Evolutionary conservation across 2,797 vertebrate genomes (phyloP).

Genomic region (Botia kubotai): DNA sequence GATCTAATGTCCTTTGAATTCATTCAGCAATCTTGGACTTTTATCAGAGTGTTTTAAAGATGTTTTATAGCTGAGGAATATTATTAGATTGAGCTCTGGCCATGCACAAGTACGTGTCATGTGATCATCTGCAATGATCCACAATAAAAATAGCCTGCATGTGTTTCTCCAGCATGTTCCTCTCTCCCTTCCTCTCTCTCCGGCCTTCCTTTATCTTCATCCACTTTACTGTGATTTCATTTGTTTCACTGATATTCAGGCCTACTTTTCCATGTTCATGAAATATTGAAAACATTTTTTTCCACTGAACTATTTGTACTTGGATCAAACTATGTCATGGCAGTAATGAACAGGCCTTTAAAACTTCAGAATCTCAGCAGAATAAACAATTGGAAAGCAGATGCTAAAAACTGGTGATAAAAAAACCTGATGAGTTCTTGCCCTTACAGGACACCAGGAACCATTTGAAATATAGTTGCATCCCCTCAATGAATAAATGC

Average conservation of each 20-base stretch:
- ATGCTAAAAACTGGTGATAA: constrained; percentile 8
- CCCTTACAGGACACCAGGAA: constrained; percentile 9
- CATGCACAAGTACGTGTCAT: too few species aligned
- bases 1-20: too few species aligned
- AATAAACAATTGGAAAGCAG: constrained; percentile 45
- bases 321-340: constrained; percentile 39
- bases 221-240: constrained; percentile 41
- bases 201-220: constrained; percentile 7
- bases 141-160: too few species aligned
- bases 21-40: too few species aligned
- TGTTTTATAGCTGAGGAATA: too few species aligned
- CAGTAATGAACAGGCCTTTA: constrained; percentile 48
- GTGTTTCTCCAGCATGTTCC: too few species aligned
- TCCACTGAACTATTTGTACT: constrained; percentile 51
- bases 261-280: constrained; percentile 47
- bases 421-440: neutral
- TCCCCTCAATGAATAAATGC: constrained; percentile 1
- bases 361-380: constrained; percentile 32
- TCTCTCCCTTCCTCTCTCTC: constrained; percentile 14
- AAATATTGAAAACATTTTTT: constrained; percentile 52
- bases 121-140: too few species aligned
- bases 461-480: neutral
- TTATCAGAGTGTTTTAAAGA: too few species aligned
- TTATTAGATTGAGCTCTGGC: too few species aligned
- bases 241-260: constrained; percentile 47